phyloP scores from a whole-genome alignment of 2,888 invertebrate species.

The Cephonodes hylas region DNA sequence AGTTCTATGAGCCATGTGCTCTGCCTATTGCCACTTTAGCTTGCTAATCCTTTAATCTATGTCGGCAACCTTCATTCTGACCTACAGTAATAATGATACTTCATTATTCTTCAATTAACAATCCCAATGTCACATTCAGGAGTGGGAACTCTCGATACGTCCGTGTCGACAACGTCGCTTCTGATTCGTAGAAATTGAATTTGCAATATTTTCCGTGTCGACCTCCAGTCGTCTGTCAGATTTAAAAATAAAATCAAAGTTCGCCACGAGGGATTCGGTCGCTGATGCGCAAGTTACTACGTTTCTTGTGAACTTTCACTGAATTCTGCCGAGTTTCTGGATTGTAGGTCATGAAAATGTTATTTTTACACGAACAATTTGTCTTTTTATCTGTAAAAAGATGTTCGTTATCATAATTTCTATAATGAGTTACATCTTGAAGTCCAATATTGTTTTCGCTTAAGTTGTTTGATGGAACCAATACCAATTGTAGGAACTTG shows the following conservation, averaged over 20 bases:
- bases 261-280: slow-evolving; percentile 15
- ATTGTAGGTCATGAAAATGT: slow-evolving; percentile 5
- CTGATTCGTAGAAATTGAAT: slow-evolving; percentile 41
- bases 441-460: too few relatives aligned
- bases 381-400: too few relatives aligned
- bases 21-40: too few relatives aligned
- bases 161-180: slow-evolving; percentile 17
- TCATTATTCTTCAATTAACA: background rate
- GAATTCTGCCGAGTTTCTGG: slow-evolving; percentile 1
- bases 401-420: too few relatives aligned
- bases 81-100: too few relatives aligned
- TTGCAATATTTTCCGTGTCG: slow-evolving; percentile 42
- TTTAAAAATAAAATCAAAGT: slow-evolving; percentile 39
- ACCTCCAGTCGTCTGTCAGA: slow-evolving; percentile 33
- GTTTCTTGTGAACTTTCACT: slow-evolving; percentile 10
- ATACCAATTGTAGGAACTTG: too few relatives aligned
- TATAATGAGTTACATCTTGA: too few relatives aligned
- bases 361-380: background rate
- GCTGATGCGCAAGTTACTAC: slow-evolving; percentile 1
- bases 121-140: background rate
- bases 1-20: too few relatives aligned
- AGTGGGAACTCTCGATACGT: slow-evolving; percentile 4
- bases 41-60: too few relatives aligned
- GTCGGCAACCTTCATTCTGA: too few relatives aligned
- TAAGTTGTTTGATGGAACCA: too few relatives aligned